phyloP scores from a whole-genome alignment of 2,113 vertebrate species.

The Notarius lentiginosus region DNA sequence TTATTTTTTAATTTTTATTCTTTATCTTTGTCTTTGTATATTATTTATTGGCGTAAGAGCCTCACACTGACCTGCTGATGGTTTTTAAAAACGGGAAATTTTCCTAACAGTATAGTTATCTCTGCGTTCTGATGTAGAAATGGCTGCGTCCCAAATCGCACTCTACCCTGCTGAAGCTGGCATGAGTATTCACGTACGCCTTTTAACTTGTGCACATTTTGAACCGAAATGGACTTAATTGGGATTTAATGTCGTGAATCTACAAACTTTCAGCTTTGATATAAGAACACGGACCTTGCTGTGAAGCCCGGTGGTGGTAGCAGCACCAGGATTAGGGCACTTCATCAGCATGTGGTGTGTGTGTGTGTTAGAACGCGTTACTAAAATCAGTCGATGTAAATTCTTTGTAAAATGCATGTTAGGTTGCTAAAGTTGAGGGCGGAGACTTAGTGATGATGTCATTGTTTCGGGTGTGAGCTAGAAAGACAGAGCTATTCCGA shows the following conservation, averaged over 20 bases:
- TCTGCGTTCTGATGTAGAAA: neutral
- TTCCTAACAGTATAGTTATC: no score
- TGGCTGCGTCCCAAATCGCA: conserved; percentile 14
- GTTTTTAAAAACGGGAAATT: neutral
- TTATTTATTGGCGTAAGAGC: neutral
- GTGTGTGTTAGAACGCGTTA: neutral
- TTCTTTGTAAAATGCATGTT: neutral
- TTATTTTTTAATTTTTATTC: neutral
- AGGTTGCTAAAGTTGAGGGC: neutral
- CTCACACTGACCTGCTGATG: neutral
- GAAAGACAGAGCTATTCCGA: neutral
- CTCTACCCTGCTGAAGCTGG: neutral
- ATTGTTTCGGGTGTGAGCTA: neutral
- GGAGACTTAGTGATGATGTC: neutral
- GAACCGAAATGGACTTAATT: neutral
- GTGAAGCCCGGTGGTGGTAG: neutral
- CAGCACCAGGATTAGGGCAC: neutral
- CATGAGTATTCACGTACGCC: neutral
- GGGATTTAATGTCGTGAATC: neutral
- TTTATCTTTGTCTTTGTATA: neutral
- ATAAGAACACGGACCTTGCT: neutral
- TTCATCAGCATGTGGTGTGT: neutral
- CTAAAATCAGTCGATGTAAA: neutral
- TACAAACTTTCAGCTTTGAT: neutral
- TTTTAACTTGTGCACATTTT: neutral